Evolutionary conservation across 2,888 invertebrate genomes (phyloP), one percentile per base, ranked within the genome.

Genomic region (Spodoptera picta): DNA sequence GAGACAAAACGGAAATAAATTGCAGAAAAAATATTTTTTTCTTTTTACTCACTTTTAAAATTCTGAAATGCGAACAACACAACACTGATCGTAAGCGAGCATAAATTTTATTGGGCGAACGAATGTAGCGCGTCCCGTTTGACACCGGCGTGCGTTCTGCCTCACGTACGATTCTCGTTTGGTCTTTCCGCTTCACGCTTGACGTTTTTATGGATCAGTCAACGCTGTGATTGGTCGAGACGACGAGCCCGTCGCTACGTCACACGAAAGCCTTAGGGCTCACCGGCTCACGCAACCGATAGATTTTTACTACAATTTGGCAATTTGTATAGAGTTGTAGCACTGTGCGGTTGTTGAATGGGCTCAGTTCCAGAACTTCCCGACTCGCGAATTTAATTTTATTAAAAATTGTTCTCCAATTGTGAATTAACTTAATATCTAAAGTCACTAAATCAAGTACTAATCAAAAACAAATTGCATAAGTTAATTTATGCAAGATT

Each of bases 211-310:
- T 86, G 83, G 83, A 80, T 79, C 81, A 81, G 77, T 67, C 75
- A 79, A 68, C 72, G 80, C 77, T 56, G 75, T 82, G 71, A 92
- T 93, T 92, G 93, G 92, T 63, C 63, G 79, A 62, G 60, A 66
- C 85, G 89, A 82, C 91, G 91, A 89, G 91, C 91, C 74, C 90
- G 75, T 74, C 87, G 90, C 81, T 86, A 91, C 90, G 91, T 90
- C 90, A 92, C 83, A 57, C 78, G 84, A 90, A 92, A 92, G 91
- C 91, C 90, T 88, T 83, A 74, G 74, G 71, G 74, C 27, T 27
- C 27, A 27, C 27, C 27, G 27, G 69, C 72, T 69, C 73, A 73
- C 76, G 60, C 73, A 79, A 75, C 79, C 64, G 70, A 80, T 83
- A 85, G 83, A 82, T 86, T 85, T 80, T 68, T 69, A 69, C 47